Evolutionary conservation across 2,888 invertebrate genomes (phyloP).

Genomic region (Rapana venosa): DNA sequence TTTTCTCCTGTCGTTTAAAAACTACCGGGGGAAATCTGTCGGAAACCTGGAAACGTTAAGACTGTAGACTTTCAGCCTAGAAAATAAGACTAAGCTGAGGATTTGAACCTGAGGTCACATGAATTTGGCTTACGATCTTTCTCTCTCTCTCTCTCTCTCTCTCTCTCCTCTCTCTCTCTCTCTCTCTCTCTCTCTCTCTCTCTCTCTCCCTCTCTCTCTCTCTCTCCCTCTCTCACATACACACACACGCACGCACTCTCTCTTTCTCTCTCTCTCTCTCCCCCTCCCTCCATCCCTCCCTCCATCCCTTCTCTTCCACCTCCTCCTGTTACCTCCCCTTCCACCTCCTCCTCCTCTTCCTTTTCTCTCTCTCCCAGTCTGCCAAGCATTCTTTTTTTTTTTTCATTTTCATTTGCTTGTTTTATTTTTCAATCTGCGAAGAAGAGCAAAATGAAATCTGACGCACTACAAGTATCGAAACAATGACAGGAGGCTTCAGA

Average conservation of each 20-base stretch:
- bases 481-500: too few relatives aligned
- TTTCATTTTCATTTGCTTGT: background rate
- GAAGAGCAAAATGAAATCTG: too few relatives aligned
- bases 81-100: background rate
- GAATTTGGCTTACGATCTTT: background rate
- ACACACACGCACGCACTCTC: too few relatives aligned
- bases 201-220: background rate
- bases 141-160: conserved; percentile 18
- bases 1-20: too few relatives aligned
- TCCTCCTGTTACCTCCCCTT: background rate
- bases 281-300: background rate
- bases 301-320: background rate
- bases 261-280: background rate
- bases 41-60: too few relatives aligned
- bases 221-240: conserved; percentile 19
- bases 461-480: too few relatives aligned
- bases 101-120: background rate
- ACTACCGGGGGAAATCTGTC: too few relatives aligned
- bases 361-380: background rate
- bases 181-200: background rate
- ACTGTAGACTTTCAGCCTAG: background rate
- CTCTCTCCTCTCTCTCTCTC: conserved; percentile 1
- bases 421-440: background rate
- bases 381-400: background rate
- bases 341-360: background rate